Evolutionary conservation across 2,888 invertebrate genomes (phyloP).

Genomic region (Apotomis turbidana): DNA sequence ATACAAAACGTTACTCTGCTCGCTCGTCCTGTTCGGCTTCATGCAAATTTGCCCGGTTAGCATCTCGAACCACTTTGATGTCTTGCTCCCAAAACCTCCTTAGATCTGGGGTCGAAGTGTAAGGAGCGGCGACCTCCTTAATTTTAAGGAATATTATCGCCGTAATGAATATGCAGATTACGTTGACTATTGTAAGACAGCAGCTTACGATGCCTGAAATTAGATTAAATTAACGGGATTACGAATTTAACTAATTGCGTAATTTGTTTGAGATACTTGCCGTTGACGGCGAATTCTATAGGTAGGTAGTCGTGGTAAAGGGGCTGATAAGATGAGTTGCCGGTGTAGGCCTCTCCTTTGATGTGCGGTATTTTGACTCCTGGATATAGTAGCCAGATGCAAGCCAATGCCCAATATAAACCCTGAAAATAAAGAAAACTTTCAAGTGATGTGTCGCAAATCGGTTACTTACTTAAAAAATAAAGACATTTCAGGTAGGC

Average conservation of each 20-base stretch:
- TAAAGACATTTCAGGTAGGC: too few relatives aligned
- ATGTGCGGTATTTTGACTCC: constrained; percentile 88
- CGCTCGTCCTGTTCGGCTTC: constrained; percentile 82
- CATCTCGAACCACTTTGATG: constrained; percentile 88
- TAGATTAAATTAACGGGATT: constrained; percentile 14
- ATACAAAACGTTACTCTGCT: constrained; percentile 62
- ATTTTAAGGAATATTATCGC: constrained; percentile 92
- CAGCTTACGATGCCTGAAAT: constrained; percentile 88
- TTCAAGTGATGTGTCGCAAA: too few relatives aligned
- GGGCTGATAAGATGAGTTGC: constrained; percentile 86
- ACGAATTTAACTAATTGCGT: constrained; percentile 12
- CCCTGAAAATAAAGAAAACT: constrained; percentile 74
- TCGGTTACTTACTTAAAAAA: too few relatives aligned
- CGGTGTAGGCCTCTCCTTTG: constrained; percentile 85
- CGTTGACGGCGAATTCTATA: constrained; percentile 90
- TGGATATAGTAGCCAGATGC: constrained; percentile 88
- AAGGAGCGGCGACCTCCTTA: constrained; percentile 92
- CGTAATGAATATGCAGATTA: constrained; percentile 92
- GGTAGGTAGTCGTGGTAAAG: constrained; percentile 90
- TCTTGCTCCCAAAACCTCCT: constrained; percentile 92
- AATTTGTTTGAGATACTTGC: constrained; percentile 52
- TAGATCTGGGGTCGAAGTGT: constrained; percentile 89
- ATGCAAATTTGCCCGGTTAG: constrained; percentile 85
- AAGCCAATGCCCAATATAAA: constrained; percentile 88
- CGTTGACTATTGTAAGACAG: constrained; percentile 91